phyloP scores from a whole-genome alignment of 2,113 vertebrate species.

The Plotosus lineatus region DNA sequence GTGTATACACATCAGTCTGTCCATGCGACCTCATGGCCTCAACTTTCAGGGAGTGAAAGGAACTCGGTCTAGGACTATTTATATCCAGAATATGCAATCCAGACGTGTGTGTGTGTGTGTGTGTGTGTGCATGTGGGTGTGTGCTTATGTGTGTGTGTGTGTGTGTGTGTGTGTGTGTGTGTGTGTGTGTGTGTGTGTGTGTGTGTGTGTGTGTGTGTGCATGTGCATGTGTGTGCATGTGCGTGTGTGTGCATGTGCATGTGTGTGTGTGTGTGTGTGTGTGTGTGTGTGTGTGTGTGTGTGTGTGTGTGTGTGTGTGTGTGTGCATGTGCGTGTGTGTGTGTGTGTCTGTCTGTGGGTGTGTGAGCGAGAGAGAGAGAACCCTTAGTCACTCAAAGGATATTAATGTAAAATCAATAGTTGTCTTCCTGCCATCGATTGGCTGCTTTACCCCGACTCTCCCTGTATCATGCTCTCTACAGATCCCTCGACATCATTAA shows the following conservation, averaged over 20 bases:
- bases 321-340: slow-evolving; percentile 40
- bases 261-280: slow-evolving; percentile 43
- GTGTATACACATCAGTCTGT: neutral
- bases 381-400: slow-evolving; percentile 42
- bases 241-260: slow-evolving; percentile 16
- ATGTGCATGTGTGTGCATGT: slow-evolving; percentile 30
- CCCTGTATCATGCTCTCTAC: slow-evolving; percentile 11
- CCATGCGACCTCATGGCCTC: neutral
- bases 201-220: slow-evolving; percentile 39
- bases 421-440: slow-evolving; percentile 37
- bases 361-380: no score
- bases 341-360: slow-evolving; percentile 28
- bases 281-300: slow-evolving; percentile 23
- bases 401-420: slow-evolving; percentile 41
- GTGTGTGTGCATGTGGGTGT: slow-evolving; percentile 39
- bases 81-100: slow-evolving; percentile 20
- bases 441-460: slow-evolving; percentile 10
- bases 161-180: slow-evolving; percentile 32
- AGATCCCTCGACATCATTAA: neutral
- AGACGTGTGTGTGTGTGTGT: slow-evolving; percentile 24
- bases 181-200: slow-evolving; percentile 33
- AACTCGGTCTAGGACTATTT: slow-evolving; percentile 23
- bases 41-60: slow-evolving; percentile 23
- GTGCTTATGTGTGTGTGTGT: slow-evolving; percentile 20
- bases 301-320: slow-evolving; percentile 24